Evolutionary conservation across 2,888 invertebrate species (phyloP).

Genomic region (Drosophila flavopinicola): DNA sequence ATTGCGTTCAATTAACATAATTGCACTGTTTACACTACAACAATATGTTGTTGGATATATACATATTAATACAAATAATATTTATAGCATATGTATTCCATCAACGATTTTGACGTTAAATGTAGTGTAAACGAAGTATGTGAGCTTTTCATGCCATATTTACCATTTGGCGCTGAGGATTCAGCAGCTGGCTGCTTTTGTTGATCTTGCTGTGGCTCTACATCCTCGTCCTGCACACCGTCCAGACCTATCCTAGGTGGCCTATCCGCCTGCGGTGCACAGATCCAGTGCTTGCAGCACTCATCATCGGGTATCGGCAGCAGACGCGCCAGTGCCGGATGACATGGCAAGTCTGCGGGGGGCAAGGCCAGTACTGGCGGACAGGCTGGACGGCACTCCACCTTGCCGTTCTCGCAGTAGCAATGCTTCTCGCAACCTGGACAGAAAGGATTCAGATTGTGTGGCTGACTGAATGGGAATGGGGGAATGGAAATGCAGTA

Average conservation of each 20-base stretch:
- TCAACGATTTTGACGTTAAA: neutral
- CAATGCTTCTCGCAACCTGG: slow-evolving; percentile 92
- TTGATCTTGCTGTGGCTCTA: slow-evolving; percentile 27
- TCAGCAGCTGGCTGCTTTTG: slow-evolving; percentile 6
- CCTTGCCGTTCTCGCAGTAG: slow-evolving; percentile 93
- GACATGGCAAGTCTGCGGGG: slow-evolving; percentile 90
- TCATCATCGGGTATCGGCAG: slow-evolving; percentile 90
- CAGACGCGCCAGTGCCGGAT: slow-evolving; percentile 88
- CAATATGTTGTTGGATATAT: neutral
- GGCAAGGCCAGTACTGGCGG: slow-evolving; percentile 91
- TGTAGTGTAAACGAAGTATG: slow-evolving; percentile 17
- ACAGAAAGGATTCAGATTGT: neutral
- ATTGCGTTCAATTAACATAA: slow-evolving; percentile 29
- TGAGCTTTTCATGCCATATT: slow-evolving; percentile 53
- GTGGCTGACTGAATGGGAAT: slow-evolving; percentile 13
- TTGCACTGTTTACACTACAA: slow-evolving; percentile 10
- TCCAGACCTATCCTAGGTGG: slow-evolving; percentile 69
- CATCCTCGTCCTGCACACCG: slow-evolving; percentile 34
- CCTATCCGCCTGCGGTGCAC: slow-evolving; percentile 82
- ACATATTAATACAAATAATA: too few relatives aligned
- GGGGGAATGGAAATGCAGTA: slow-evolving; percentile 16
- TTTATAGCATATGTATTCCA: neutral
- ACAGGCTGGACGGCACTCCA: slow-evolving; percentile 93
- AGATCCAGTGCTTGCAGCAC: slow-evolving; percentile 93
- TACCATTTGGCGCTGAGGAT: slow-evolving; percentile 64